phyloP scores from a whole-genome alignment of 2,113 vertebrate genomes.

The Dissostichus mawsoni region DNA sequence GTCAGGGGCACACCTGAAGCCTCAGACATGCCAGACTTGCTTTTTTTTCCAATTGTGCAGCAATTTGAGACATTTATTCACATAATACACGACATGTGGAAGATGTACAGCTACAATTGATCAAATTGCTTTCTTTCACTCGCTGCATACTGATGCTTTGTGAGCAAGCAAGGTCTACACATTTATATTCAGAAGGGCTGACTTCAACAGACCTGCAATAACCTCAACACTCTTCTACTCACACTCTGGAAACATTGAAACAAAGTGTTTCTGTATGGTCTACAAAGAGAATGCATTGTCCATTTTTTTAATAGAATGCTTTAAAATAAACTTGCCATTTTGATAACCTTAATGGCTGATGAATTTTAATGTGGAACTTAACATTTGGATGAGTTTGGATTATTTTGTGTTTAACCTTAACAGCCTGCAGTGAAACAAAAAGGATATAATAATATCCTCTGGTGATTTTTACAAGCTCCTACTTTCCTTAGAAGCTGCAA shows the following conservation, averaged over 20 bases:
- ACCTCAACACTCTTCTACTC: neutral
- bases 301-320: neutral
- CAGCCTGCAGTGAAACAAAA: slow-evolving; percentile 29
- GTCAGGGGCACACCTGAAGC: slow-evolving; percentile 40
- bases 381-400: slow-evolving; percentile 47
- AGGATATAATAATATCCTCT: neutral
- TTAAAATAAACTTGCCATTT: slow-evolving; percentile 34
- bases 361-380: slow-evolving; percentile 49
- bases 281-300: slow-evolving; percentile 15
- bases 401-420: slow-evolving; percentile 38
- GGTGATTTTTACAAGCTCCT: slow-evolving; percentile 22
- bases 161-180: slow-evolving; percentile 16
- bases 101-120: slow-evolving; percentile 37
- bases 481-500: slow-evolving; percentile 9
- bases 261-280: neutral
- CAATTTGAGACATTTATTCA: slow-evolving; percentile 53
- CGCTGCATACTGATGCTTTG: slow-evolving; percentile 25
- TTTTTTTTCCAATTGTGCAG: slow-evolving; percentile 41
- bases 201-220: slow-evolving; percentile 14
- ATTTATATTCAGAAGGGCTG: slow-evolving; percentile 35
- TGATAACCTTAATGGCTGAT: slow-evolving; percentile 2
- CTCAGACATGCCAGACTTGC: slow-evolving; percentile 40
- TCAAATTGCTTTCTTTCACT: slow-evolving; percentile 25
- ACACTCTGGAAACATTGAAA: neutral
- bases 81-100: slow-evolving; percentile 35